Conservation (phyloP, 1,140 invertebrate genomes). For the Brachystomella parvula region DNA sequence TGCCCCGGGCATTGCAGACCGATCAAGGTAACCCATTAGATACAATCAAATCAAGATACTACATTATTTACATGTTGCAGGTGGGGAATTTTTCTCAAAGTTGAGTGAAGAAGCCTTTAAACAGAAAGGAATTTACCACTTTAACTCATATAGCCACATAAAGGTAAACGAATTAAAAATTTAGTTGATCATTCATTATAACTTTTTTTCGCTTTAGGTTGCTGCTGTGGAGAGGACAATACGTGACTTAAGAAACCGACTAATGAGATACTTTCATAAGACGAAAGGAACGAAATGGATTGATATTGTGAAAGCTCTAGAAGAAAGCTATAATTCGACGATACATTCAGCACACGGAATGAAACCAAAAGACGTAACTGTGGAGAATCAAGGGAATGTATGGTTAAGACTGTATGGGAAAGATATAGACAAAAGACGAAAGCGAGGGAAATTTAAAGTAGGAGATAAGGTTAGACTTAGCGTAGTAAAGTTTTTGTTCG, state of each 20-base stretch:
- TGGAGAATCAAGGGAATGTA: conserved; percentile 11
- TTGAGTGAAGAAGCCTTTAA: not conserved
- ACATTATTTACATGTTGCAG: not conserved
- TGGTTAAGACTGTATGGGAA: conserved; percentile 15
- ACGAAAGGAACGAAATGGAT: not conserved
- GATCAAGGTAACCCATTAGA: not conserved
- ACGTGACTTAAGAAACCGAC: not conserved
- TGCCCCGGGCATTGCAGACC: not conserved
- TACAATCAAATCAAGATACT: not conserved
- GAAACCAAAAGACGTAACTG: not conserved
- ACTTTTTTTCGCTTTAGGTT: conserved; percentile 2
- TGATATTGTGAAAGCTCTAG: not conserved
- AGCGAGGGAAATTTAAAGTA: not conserved
- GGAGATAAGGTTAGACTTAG: conserved; percentile 5
- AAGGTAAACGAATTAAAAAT: not conserved
- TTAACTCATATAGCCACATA: conserved; percentile 5
- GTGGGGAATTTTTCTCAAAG: not conserved
- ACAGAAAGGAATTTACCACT: not conserved
- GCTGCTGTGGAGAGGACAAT: conserved; percentile 10
- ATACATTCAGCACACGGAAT: not conserved
- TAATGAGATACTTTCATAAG: not conserved
- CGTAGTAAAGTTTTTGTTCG: conserved; percentile 10
- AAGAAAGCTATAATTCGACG: not conserved
- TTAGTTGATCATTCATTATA: not conserved
- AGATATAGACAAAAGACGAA: not conserved